phyloP scores from a whole-genome alignment of 1,140 invertebrate genomes.

The Xylocopa sonorina region DNA sequence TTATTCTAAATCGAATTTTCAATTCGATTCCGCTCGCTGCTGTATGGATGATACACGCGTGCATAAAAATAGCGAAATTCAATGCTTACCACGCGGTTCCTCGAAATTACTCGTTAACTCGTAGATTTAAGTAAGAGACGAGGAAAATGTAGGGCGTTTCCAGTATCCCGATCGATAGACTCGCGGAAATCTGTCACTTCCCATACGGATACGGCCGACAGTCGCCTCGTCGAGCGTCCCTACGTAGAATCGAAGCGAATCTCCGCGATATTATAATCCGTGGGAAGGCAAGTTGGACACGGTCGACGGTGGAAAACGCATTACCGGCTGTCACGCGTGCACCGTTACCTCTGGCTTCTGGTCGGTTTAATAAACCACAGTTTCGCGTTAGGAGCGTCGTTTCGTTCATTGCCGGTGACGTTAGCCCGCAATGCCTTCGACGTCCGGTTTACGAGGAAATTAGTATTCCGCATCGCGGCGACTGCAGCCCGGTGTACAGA shows the following conservation, averaged over 20 bases:
- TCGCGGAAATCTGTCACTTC: too few relatives aligned
- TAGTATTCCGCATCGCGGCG: constrained; percentile 36
- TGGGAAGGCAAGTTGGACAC: not conserved
- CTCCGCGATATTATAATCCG: not conserved
- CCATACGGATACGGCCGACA: too few relatives aligned
- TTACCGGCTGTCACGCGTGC: not conserved
- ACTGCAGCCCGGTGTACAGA: constrained; percentile 3
- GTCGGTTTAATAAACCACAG: constrained; percentile 40
- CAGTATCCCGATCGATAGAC: too few relatives aligned
- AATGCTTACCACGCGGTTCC: too few relatives aligned
- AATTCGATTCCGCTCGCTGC: not conserved
- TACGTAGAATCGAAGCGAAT: not conserved
- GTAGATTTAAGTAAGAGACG: too few relatives aligned
- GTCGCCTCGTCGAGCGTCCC: not conserved
- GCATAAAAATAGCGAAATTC: too few relatives aligned
- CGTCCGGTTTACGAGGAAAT: constrained; percentile 41
- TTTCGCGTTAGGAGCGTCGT: constrained; percentile 25
- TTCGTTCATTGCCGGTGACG: constrained; percentile 38
- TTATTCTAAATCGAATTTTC: not conserved
- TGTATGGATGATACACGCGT: too few relatives aligned
- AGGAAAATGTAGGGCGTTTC: too few relatives aligned
- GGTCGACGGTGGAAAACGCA: not conserved
- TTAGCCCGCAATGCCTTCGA: constrained; percentile 31
- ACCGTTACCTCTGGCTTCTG: not conserved
- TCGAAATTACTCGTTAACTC: too few relatives aligned